Base-by-base conservation (phyloP, 2,888 invertebrate genomes). In the Tricholauxania praeusta region DNA sequence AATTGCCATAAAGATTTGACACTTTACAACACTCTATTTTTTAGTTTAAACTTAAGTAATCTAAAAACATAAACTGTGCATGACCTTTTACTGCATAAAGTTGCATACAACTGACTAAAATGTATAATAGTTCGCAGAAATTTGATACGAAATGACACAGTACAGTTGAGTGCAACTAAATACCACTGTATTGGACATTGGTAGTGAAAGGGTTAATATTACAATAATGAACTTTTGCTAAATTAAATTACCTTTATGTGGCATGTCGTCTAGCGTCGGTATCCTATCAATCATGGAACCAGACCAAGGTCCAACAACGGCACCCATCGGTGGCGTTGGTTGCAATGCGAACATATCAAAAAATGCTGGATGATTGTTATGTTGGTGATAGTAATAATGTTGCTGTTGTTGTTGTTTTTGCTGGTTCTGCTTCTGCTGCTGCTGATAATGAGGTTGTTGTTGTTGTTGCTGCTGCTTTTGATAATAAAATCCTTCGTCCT, bases 301-400 rank as follows among this genome's bases (percentile, higher is more conserved):
- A 80, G 94, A 92, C 94, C 94, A 94, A 82, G 94, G 93, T 87
- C 93, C 92, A 89, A 94, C 93, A 84, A 93, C 92, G 83, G 91
- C 89, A 83, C 93, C 91, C 82, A 94, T 91, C 88, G 94, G 92
- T 90, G 93, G 93, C 89, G 93, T 93, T 84, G 94, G 92, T 90
- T 94, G 93, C 91, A 94, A 92, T 79, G 91, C 90, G 87, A 88
- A 87, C 87, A 87, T 87, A 69, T 60, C 71, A 53, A 74, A 39
- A 39, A 39, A 39, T 8, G 39, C 39, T 7, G 7, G 10, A 8
- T 5, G 39, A 39, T 39, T 5, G 1, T 39, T 5, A 2, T 39
- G 6, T 1, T 39, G 39, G 1, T 39, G 39, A 7, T 60, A 32
- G 6, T 49, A 28, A 12, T 60, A 32, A 32, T 66, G 39, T n/a